Conservation (phyloP, 2,797 vertebrate species). For the Tiaroga cobitis region DNA sequence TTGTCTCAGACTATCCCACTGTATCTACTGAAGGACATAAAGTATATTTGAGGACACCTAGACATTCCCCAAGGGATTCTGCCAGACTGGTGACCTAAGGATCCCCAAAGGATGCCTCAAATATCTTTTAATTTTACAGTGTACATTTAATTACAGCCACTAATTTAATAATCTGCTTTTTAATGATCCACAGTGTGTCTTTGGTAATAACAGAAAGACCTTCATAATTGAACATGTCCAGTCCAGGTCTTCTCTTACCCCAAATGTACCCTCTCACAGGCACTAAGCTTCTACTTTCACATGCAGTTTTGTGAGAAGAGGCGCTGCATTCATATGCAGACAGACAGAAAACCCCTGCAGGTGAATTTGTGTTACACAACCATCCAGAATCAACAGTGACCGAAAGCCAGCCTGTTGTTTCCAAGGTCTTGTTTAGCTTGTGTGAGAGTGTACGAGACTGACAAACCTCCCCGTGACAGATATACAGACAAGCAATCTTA, state of each 20-base stretch:
- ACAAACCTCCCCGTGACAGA: slow-evolving; percentile 4
- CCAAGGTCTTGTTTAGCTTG: not conserved
- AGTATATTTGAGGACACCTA: not conserved
- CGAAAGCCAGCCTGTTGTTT: slow-evolving; percentile 20
- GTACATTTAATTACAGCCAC: not conserved
- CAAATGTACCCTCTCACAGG: not conserved
- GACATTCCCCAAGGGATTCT: not conserved
- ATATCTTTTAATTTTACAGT: not conserved
- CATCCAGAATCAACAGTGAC: slow-evolving; percentile 52
- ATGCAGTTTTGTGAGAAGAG: not conserved
- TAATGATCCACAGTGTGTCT: not conserved
- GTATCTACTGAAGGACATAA: not conserved
- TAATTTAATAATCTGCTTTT: not conserved
- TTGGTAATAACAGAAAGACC: not conserved
- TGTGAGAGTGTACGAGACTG: slow-evolving; percentile 22
- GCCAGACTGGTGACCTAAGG: not conserved
- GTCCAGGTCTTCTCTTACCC: not conserved
- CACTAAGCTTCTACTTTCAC: slow-evolving; percentile 17
- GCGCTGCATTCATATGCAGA: slow-evolving; percentile 31
- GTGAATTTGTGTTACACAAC: slow-evolving; percentile 57
- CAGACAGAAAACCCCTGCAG: slow-evolving; percentile 46
- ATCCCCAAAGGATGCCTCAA: not conserved
- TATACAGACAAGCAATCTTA: not conserved
- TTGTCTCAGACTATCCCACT: too few relatives aligned
- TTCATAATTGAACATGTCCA: not conserved